Evolutionary conservation across 2,888 invertebrate genomes (phyloP), one percentile per base, ranked within the genome.

Genomic region (Lucinisca nassula): DNA sequence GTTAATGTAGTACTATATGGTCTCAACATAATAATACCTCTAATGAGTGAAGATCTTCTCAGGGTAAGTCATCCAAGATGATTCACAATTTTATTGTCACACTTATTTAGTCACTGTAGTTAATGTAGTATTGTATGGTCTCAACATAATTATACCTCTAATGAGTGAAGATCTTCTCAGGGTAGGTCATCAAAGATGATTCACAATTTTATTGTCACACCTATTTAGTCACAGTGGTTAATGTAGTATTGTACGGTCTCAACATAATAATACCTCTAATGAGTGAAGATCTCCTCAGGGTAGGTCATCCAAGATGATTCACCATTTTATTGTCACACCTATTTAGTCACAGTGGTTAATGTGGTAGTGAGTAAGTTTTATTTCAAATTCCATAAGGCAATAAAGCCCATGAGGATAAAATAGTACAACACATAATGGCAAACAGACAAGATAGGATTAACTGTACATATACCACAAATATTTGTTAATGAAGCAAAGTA

Each of bases 201-300:
- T n/a, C n/a, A n/a, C n/a, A n/a, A n/a, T n/a, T n/a, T n/a, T n/a
- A n/a, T n/a, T n/a, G n/a, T n/a, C n/a, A n/a, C n/a, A n/a, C n/a
- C n/a, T n/a, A n/a, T n/a, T n/a, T n/a, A n/a, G 82, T 95, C 14
- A 90, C 90, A 35, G 94, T 93, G 10, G 93, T 97, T 0, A 97
- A 97, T 94, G 97, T 98, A 10, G 97, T 97, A 82, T 95, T 98
- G n/a, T 97, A 97, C 94, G 98, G 98, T 24, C 97, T 98, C 6
- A 97, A 97, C 93, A 97, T 98, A 91, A 97, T 98, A 70, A 97
- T 98, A 97, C 98, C 98, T 4, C 96, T 98, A 85, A 97, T 98
- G 97, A 97, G 97, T 61, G 97, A 97, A 74, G 97, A 98, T 92
- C 96, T 98, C 79, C 96, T 98, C 45, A 97, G 96, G 96, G 95